Base-by-base conservation (phyloP, 2,888 invertebrate species). In the Torymus aiolomorphi region DNA sequence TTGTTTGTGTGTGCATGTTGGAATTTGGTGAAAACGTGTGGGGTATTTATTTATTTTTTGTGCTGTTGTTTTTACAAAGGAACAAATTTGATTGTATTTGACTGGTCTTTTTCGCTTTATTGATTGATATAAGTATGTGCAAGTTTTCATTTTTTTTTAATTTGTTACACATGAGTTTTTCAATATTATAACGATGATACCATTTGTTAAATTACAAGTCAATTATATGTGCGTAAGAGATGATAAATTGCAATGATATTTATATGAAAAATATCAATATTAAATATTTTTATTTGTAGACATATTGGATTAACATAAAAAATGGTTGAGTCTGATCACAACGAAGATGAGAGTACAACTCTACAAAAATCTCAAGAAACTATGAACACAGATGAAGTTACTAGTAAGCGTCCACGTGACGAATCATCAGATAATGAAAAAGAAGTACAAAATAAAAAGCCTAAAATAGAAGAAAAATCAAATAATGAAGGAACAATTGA, bases 291-390 rank as follows among this genome's bases (percentile, higher is more conserved):
- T 5, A 3, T 72, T 24, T 69, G 12, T 69, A 51, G 54, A 18
- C 31, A 72, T 5, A 42, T 76, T 62, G n/a, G 20, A 54, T 14
- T 42, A 1, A 57, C 13, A 10, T 10, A 24, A n/a, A 79, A 79
- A 65, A 81, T 81, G 81, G 76, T 81, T 59, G 78, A 81, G 42
- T 62, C 79, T 5, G 72, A 76, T 18, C 49, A 56, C 1, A 65
- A 54, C 13, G 78, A 81, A 63, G 51, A 16, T 20, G 72, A 78
- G 11, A 65, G 0, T 1, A 65, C n/a, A 31, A 20, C 49, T n/a
- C 4, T 10, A 4, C 14, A 67, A 24, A 18, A 74, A 24, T 70
- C 56, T 11, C 4, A 67, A 0, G 52, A 42, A 54, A 54, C 59
- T 10, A 65, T 18, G 14, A n/a, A n/a, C 12, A 66, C 12, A 24